Evolutionary conservation across 2,113 vertebrate species (phyloP).

Genomic region (Cisticola juncidis): DNA sequence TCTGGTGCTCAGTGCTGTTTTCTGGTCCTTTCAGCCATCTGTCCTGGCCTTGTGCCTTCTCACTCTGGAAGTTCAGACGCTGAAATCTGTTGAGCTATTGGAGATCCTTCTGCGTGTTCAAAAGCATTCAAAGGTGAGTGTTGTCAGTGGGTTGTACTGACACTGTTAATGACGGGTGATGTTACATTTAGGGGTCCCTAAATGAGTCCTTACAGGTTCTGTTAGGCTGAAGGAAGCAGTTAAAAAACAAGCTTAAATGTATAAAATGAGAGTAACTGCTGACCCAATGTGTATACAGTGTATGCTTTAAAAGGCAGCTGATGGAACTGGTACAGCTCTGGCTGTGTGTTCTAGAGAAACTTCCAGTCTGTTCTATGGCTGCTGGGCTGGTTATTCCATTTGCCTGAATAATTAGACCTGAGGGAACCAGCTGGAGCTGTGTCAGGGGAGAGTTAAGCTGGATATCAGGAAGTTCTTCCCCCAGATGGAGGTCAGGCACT

Average conservation of each 20-base stretch:
- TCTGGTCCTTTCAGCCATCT: conserved; percentile 82
- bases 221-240: not conserved
- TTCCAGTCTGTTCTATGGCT: not conserved
- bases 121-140: conserved; percentile 87
- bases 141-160: not conserved
- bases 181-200: too few relatives aligned
- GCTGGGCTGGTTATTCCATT: not conserved
- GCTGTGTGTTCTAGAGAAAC: not conserved
- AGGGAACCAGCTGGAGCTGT: fast-evolving
- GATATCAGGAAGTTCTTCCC: not conserved
- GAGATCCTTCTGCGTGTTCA: conserved; percentile 88
- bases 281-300: not conserved
- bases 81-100: conserved; percentile 86
- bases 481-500: not conserved
- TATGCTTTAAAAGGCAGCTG: not conserved
- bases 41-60: conserved; percentile 93
- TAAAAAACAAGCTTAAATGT: not conserved
- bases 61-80: conserved; percentile 86
- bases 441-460: not conserved
- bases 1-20: not conserved
- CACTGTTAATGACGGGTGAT: not conserved
- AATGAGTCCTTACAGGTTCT: not conserved
- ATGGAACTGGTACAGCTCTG: not conserved
- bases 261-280: not conserved
- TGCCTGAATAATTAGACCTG: not conserved